A percentile compares a stretch with the other conserved stretches of the same genome.
Evolutionary conservation across 2,888 invertebrate genomes (phyloP).

Genomic region (Cryptus armator): DNA sequence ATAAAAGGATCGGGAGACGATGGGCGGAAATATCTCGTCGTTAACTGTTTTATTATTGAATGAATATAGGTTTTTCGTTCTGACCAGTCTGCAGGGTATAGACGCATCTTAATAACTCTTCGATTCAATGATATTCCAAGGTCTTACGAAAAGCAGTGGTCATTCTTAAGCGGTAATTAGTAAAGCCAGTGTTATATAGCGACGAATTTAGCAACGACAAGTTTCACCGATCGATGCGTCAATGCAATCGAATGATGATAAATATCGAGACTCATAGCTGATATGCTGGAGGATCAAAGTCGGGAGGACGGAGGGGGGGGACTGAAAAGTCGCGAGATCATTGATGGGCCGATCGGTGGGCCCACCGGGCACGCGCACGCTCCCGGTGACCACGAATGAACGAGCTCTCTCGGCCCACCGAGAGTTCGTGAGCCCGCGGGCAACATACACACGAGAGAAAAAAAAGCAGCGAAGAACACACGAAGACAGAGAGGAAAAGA

Average conservation of each 20-base stretch:
- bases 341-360: slow-evolving; percentile 53
- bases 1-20: slow-evolving; percentile 40
- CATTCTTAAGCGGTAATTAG: background rate
- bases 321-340: slow-evolving; percentile 43
- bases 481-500: slow-evolving; percentile 36
- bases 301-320: background rate
- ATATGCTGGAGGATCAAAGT: slow-evolving; percentile 36
- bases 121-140: background rate
- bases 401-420: slow-evolving; percentile 36
- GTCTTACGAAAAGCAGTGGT: background rate
- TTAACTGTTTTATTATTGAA: slow-evolving; percentile 50
- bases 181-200: background rate
- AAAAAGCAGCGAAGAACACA: slow-evolving; percentile 21
- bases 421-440: slow-evolving; percentile 54
- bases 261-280: slow-evolving; percentile 6
- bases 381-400: slow-evolving; percentile 58
- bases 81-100: background rate
- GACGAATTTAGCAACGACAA: background rate
- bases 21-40: slow-evolving; percentile 47
- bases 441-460: slow-evolving; percentile 49
- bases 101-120: background rate
- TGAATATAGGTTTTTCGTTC: slow-evolving; percentile 6
- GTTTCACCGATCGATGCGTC: slow-evolving; percentile 9
- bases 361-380: slow-evolving; percentile 67
- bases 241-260: background rate